Base-by-base conservation (phyloP, 2,888 invertebrate species). In the Tricholauxania praeusta region DNA sequence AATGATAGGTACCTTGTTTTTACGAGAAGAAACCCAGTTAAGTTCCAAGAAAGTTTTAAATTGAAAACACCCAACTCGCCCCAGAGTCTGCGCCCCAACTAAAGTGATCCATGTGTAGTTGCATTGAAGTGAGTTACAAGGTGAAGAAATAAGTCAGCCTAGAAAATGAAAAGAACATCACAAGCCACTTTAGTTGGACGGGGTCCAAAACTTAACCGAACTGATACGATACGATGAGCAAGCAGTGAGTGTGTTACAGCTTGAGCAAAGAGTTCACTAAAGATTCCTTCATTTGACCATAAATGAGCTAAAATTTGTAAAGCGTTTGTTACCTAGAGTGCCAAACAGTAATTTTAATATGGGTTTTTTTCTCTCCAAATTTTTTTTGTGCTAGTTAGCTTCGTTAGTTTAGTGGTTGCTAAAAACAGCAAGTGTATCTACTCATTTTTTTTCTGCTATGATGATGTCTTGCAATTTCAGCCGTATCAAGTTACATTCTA, bases 221-320 rank as follows among this genome's bases (percentile, higher is more conserved):
- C 39, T 39, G 39, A 39, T 39, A 39, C 10, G 39, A 39, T 39
- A 39, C 7, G 32, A 32, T 39, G 39, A 39, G 39, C 39, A 39
- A 28, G 7, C 59, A 6, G 28, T 0, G 8, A 15, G 17, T 19
- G 19, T 59, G 17, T 59, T 59, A 22, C 22, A 6, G 5, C 39
- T 39, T 10, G 6, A 39, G 39, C 39, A 39, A 39, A 8, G 39
- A 39, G 39, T 39, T 39, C 39, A 39, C 39, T 39, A 39, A 39
- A 39, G 39, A 39, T 39, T 39, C 39, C 39, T 39, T 39, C 83
- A 84, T 82, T 84, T 83, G 84, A 83, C 84, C 82, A 82, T 82
- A 82, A 84, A 82, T 82, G 83, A 82, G 79, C 78, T 78, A 76
- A 82, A 83, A 83, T 84, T 83, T 82, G 82, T 84, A 81, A 77